phyloP scores from a whole-genome alignment of 92 coral and sea anemone species.

The Virgularia gustaviana region DNA sequence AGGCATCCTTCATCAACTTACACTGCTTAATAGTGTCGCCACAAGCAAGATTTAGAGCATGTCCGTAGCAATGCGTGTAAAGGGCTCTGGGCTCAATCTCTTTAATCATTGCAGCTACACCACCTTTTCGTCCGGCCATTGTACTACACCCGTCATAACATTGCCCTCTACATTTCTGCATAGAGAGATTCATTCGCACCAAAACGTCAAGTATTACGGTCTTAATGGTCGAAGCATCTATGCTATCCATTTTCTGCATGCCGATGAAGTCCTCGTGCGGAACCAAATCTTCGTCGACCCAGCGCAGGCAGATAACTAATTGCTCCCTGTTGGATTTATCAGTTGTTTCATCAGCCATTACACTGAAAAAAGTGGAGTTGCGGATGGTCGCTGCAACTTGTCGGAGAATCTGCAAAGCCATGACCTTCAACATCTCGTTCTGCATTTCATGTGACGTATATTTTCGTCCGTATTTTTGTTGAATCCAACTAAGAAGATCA shows the following conservation, averaged over 20 bases:
- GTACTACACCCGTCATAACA: conserved; percentile 7
- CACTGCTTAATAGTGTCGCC: background rate
- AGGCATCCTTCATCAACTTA: conserved; percentile 24
- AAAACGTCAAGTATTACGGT: conserved; percentile 8
- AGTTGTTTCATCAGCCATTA: conserved; percentile 25
- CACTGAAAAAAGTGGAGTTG: background rate
- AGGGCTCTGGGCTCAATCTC: conserved; percentile 12
- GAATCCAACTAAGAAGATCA: background rate
- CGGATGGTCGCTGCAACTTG: conserved; percentile 9
- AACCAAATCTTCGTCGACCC: background rate
- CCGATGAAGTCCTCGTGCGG: conserved; percentile 14
- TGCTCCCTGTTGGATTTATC: conserved; percentile 13
- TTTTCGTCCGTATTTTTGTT: background rate
- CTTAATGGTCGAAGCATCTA: conserved; percentile 11
- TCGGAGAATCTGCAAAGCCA: conserved; percentile 17
- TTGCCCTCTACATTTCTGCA: conserved; percentile 14
- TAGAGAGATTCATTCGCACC: conserved; percentile 13
- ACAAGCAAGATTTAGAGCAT: background rate
- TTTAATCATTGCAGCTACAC: conserved; percentile 26
- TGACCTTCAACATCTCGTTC: conserved; percentile 20
- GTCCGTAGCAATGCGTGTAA: conserved; percentile 33
- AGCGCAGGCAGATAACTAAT: conserved; percentile 4
- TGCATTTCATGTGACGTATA: conserved; percentile 16
- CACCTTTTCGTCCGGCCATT: conserved; percentile 21
- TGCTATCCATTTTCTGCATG: background rate